A percentile compares a stretch with the other conserved stretches of the same genome.
phyloP scores from a whole-genome alignment of 2,888 invertebrate species.

The Chesias legatella region DNA sequence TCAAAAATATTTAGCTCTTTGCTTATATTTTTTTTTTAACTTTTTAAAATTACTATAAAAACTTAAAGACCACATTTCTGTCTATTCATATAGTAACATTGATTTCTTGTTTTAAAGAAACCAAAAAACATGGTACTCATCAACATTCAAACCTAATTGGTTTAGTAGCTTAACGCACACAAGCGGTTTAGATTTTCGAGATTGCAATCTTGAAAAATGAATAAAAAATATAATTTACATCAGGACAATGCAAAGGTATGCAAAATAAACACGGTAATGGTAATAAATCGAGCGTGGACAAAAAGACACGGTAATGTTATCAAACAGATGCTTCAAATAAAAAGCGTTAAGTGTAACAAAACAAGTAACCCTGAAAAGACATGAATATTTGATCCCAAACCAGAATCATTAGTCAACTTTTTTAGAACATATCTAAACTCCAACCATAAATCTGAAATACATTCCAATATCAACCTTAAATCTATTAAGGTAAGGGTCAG shows the following conservation, averaged over 20 bases:
- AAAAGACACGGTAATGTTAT: conserved; percentile 57
- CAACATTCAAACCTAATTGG: too few species aligned
- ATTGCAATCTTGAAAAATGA: conserved; percentile 3
- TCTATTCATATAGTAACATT: too few species aligned
- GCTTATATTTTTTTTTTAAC: too few species aligned
- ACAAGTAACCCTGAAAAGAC: conserved; percentile 61
- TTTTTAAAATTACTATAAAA: too few species aligned
- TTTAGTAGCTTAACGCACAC: too few species aligned
- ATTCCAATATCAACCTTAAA: conserved; percentile 37
- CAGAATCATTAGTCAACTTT: conserved; percentile 79
- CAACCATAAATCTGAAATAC: neutral
- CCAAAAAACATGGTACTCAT: too few species aligned
- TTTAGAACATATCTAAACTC: conserved; percentile 36
- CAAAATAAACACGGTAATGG: conserved; percentile 30
- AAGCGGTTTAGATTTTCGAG: neutral
- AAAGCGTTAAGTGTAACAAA: conserved; percentile 78
- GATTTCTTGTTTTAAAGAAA: too few species aligned
- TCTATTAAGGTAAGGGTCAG: neutral
- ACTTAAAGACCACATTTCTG: too few species aligned
- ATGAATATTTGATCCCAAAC: conserved; percentile 78
- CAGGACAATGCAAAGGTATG: conserved; percentile 10
- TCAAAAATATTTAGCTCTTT: too few species aligned
- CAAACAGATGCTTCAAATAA: conserved; percentile 69
- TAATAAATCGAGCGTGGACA: conserved; percentile 41
- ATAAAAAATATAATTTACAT: conserved; percentile 1